Base-by-base conservation (phyloP, 30 jellyfish, hydroid and myxozoan species). In the Turritopsis dohrnii region DNA sequence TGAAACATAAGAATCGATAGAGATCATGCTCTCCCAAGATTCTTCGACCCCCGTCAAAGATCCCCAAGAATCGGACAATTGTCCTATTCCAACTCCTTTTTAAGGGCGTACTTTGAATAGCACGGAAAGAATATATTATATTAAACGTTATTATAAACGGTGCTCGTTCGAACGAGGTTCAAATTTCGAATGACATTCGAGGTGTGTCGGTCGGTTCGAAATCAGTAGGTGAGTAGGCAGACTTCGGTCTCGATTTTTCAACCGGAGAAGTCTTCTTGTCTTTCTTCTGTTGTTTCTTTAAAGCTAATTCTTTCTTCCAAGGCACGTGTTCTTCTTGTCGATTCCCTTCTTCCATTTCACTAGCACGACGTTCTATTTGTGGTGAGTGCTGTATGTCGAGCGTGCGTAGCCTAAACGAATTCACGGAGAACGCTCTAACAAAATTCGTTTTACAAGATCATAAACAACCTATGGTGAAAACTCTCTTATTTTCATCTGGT, bases 321-420 rank as follows among this genome's bases (percentile, higher is more conserved):
- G 60, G 60, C 60, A 41, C 60, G 60, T 41, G 60, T 3, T 41
- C 60, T 41, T 41, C 60, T 41, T 41, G 9, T 41, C 13, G 60
- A 41, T 41, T 41, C 13, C 60, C 60, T 41, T 41, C 60, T 13
- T 13, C 60, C 13, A 41, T 41, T 41, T 41, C 60, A 41, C 60
- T 41, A 5, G 60, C 60, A 5, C 60, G 60, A 19, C 77, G 77
- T 19, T 69, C 77, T 9, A 69, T 23, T 69, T 69, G 77, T 19
- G 77, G 77, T 9, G 77, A 69, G 77, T 69, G 77, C 77, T 69
- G 77, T n/a, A 69, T 69, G 30, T 69, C 77, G 0, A n/a, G 31
- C 9, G 77, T 23, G 28, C 77, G 77, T 27, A 69, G 19, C 19
- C 77, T 69, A 69, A 69, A 69, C 77, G 22, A 69, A 69, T 9